Evolutionary conservation across 1,140 invertebrate genomes (phyloP), one percentile per base, ranked within the genome.

Genomic region (Chrysopa pallens): DNA sequence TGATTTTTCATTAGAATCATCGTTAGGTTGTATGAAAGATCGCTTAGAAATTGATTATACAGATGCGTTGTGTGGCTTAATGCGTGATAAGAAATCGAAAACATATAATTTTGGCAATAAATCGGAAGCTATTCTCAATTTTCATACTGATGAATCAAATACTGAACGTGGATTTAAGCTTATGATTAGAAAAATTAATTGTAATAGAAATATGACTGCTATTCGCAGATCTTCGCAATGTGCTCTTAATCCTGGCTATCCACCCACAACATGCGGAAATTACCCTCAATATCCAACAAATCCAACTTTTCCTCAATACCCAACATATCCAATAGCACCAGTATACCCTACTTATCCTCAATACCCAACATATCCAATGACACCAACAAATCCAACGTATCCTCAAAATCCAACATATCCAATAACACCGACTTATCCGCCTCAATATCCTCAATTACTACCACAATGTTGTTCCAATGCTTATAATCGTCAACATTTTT

Each of bases 1-100:
- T 3, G 64, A 73, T 48, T 73, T 74, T 38, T 50, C 66, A 44
- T 43, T 74, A 17, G 54, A 59, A 44, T 44, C 55, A 0, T 66
- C 68, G 6, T 45, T 52, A 31, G 61, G 63, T 44, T 74, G 72
- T 53, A 49, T 48, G 6, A 55, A 59, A 9, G 68, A 72, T 52
- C 67, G 65, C 38, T 46, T 74, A 7, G 53, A 56, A 48, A 55
- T 70, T 15, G 61, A 55, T 6, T 50, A 57, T 39, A 42, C 49
- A 17, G 58, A 63, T 46, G 51, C 60, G 17, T 54, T 68, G 17
- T 73, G 71, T 44, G 70, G 70, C 5, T 2, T 3, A 23, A 23
- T 23, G 2, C 17, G 17, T 23, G 17, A 23, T 23, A 23, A 23
- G 17, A 23, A 23, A 23, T 23, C 17, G 5, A 23, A 23, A 23